Base-by-base conservation (phyloP, 2,113 vertebrate species). In the Chionodraco myersi region DNA sequence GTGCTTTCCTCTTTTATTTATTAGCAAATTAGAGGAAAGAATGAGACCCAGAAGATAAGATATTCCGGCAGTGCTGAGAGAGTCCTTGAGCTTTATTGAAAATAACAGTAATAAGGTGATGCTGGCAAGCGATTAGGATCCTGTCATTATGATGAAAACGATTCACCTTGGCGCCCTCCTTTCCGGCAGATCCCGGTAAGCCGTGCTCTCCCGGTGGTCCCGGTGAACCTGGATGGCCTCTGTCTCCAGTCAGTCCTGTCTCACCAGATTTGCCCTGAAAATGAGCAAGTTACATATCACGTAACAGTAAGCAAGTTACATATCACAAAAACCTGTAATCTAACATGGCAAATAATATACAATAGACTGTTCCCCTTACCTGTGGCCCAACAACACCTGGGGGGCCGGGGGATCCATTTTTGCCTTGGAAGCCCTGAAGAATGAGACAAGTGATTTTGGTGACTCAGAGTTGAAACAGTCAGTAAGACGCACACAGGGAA, bases 131-230 rank as follows among this genome's bases (percentile, higher is more conserved):
- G 71, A 85, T 86, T 75, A 86, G 69, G 68, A 79, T 23, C 26
- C 60, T 59, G 53, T 83, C 63, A 77, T 69, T 45, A 48, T 72
- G 59, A 74, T 72, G 47, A 67, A 87, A 76, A 67, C 64, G 12
- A 75, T 92, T 92, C 82, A 98, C 97, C 96, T 98, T 98, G 62
- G 93, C 73, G 6, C 97, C 97, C 83, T 99, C 97, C 68, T 95
- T 95, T 77, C 97, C 97, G 0, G 97, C 95, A 34, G 88, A 30
- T 63, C 97, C 97, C 0, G 97, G 97, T 57, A 99, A 94, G 21
- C 97, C 97, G 41, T 96, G 95, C 48, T 99, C 97, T 45, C 97
- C 97, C 0, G 97, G 97, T 23, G 97, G 95, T 34, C 97, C 97
- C 0, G 97, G 97, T 10, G 97, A 88, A 0, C 97, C 97, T 3